phyloP scores from a whole-genome alignment of 1,140 invertebrate species.

The Sarcophaga bullata region DNA sequence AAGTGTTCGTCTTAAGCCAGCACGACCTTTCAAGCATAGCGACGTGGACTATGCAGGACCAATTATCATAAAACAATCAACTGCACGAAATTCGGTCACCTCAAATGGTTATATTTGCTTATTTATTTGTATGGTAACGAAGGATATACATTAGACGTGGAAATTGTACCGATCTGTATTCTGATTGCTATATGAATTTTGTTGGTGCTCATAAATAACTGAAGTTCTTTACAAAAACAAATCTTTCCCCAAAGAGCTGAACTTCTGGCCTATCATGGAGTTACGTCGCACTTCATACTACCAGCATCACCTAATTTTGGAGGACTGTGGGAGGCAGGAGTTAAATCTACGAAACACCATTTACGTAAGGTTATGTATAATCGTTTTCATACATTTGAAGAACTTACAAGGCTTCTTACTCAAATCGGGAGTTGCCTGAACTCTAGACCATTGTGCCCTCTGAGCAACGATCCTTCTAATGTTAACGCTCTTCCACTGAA shows the following conservation, averaged over 20 bases:
- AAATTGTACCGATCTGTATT: conserved; percentile 50
- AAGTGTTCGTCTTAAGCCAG: conserved; percentile 16
- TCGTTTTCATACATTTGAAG: background rate
- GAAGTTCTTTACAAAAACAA: no score
- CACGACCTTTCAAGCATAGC: conserved; percentile 22
- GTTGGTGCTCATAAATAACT: no score
- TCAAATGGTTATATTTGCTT: conserved; percentile 54
- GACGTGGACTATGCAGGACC: conserved; percentile 45
- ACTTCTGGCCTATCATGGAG: background rate
- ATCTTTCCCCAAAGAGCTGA: no score
- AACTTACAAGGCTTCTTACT: background rate
- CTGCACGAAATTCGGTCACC: conserved; percentile 26
- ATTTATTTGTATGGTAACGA: conserved; percentile 52
- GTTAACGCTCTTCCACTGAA: no score
- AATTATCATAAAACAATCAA: conserved; percentile 29
- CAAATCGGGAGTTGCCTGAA: conserved; percentile 14
- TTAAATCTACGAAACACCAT: conserved; percentile 24
- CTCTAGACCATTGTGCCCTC: background rate
- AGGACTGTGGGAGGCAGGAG: conserved; percentile 32
- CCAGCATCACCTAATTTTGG: conserved; percentile 31
- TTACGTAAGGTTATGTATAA: background rate
- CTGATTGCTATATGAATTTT: conserved; percentile 62
- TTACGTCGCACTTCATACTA: conserved; percentile 23
- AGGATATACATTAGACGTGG: conserved; percentile 54
- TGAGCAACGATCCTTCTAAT: background rate